phyloP scores from a whole-genome alignment of 1,140 invertebrate species.

The Formica exsecta region DNA sequence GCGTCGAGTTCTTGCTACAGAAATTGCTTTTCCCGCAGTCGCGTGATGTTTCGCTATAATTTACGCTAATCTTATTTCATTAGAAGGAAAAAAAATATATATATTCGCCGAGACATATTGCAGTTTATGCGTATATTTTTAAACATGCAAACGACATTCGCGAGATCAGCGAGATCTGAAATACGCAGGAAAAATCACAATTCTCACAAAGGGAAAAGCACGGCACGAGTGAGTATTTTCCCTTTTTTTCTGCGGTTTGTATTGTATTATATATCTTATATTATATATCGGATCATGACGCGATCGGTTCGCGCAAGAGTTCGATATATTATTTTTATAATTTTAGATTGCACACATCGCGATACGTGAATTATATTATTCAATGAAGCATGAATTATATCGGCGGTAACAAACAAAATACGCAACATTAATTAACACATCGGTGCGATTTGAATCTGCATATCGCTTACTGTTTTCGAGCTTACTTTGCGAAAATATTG shows the following conservation, averaged over 20 bases:
- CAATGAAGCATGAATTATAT: slow-evolving; percentile 48
- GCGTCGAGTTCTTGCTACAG: slow-evolving; percentile 27
- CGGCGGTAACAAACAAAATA: slow-evolving; percentile 16
- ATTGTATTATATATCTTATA: background rate
- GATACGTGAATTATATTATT: slow-evolving; percentile 6
- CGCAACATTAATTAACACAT: slow-evolving; percentile 24
- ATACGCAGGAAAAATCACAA: background rate
- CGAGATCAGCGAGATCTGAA: slow-evolving; percentile 18
- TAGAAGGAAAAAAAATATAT: background rate
- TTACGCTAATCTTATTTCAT: slow-evolving; percentile 44
- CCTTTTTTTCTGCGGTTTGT: background rate
- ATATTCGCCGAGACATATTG: slow-evolving; percentile 27
- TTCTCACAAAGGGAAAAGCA: background rate
- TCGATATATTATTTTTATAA: slow-evolving; percentile 29
- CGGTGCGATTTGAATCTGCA: background rate
- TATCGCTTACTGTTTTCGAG: background rate
- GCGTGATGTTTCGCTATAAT: slow-evolving; percentile 38
- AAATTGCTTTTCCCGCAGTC: background rate
- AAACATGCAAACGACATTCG: slow-evolving; percentile 46
- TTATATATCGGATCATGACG: background rate
- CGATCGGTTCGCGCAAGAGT: background rate
- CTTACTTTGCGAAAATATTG: background rate
- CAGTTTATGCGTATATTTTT: slow-evolving; percentile 32
- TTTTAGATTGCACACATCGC: background rate
- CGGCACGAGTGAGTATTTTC: background rate